phyloP scores from a whole-genome alignment of 2,113 vertebrate species.

The Acinonyx jubatus region DNA sequence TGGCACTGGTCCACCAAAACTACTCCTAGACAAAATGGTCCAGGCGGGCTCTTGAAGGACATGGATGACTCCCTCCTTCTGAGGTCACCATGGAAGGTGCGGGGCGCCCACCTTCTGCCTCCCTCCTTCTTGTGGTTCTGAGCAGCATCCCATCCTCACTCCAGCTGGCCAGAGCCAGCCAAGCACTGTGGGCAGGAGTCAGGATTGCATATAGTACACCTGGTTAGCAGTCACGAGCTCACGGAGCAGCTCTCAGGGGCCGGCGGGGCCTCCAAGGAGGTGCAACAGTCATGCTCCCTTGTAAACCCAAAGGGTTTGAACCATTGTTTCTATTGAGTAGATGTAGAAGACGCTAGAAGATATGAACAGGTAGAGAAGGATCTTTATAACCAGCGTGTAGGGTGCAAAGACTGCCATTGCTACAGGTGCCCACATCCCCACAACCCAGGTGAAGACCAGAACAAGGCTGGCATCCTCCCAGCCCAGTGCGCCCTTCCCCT shows the following conservation, averaged over 20 bases:
- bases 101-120: background rate
- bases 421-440: background rate
- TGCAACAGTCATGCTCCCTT: fast-evolving
- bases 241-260: fast-evolving
- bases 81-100: background rate
- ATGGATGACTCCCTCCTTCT: background rate
- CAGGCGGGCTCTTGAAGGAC: background rate
- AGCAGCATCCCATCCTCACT: background rate
- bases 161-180: background rate
- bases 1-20: background rate
- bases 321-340: background rate
- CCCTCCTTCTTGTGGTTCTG: background rate
- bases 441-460: background rate
- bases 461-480: fast-evolving
- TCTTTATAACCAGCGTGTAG: too few relatives aligned
- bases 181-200: background rate
- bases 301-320: background rate
- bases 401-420: background rate
- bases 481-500: fast-evolving
- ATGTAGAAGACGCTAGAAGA: background rate
- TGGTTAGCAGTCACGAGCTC: fast-evolving
- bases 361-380: background rate
- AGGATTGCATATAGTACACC: fast-evolving
- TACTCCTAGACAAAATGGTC: background rate
- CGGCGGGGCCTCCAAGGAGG: background rate